These are phyloP conservation scores for Nomada flava DNA, from an alignment of 2,888 invertebrate species.

Conservation along the genomic window DNA sequence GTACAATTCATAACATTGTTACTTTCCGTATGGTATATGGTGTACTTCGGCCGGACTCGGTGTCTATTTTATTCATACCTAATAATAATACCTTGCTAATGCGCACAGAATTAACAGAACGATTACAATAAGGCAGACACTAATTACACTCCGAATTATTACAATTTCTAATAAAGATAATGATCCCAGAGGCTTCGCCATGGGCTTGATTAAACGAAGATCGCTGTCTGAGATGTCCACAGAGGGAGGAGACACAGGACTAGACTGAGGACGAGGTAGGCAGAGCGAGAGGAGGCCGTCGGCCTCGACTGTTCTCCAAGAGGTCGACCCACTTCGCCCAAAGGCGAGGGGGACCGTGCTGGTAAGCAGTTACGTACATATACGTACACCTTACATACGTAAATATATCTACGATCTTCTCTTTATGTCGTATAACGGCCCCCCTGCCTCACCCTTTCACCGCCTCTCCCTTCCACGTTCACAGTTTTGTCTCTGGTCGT, in stretches of 20 bases:
- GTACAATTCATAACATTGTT: too few relatives aligned
- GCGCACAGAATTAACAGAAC: too few relatives aligned
- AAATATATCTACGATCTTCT: constrained; percentile 65
- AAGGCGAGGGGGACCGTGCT: constrained; percentile 78
- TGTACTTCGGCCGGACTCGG: too few relatives aligned
- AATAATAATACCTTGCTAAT: too few relatives aligned
- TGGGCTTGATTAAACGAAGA: not conserved
- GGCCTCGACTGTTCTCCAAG: constrained; percentile 75
- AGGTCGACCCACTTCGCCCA: constrained; percentile 79
- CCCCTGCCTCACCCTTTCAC: constrained; percentile 50
- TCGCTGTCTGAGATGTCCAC: constrained; percentile 45
- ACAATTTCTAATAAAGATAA: not conserved
- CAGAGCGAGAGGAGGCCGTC: constrained; percentile 72
- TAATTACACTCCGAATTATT: too few relatives aligned
- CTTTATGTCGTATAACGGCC: constrained; percentile 64
- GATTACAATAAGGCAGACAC: too few relatives aligned
- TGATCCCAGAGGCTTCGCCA: not conserved
- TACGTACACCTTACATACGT: constrained; percentile 57
- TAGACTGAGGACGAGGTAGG: constrained; percentile 59
- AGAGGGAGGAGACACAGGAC: constrained; percentile 66
- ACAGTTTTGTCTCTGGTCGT: not conserved
- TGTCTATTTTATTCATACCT: too few relatives aligned
- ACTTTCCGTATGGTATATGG: too few relatives aligned
- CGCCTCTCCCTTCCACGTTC: constrained; percentile 13
- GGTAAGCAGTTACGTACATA: constrained; percentile 70